Evolutionary conservation across 1,140 invertebrate species (phyloP), one percentile per base, ranked within the genome.

Genomic region (Drosophila parvula): DNA sequence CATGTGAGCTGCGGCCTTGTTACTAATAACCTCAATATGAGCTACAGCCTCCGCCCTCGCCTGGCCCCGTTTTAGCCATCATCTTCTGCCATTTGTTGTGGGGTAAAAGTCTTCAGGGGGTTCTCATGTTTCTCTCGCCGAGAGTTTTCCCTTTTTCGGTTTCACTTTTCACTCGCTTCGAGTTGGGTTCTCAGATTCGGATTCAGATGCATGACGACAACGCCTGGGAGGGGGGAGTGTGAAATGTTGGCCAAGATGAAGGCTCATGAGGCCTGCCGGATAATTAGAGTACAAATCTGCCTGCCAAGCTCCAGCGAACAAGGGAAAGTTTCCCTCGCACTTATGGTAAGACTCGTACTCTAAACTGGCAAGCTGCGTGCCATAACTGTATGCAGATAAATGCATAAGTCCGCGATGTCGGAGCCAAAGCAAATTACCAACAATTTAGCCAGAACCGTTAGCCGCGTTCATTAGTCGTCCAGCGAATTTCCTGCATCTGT

Each of bases 1-100:
- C 51, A 55, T 68, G 75, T 60, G 67, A 48, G 75, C 67, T 69
- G 58, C 78, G 83, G 84, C 83, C 83, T 88, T 88, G 83, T 89
- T 89, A 89, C 83, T 88, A 88, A 88, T 88, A 88, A 88, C 83
- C 83, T 88, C 84, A 88, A 88, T 88, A 78, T 58, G 67, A 77
- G 78, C 40, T 75, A 50, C 63, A 65, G 55, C 50, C 74, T 57
- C 44, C 48, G 9, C 18, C 43, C 18, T 38, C 22, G n/a, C 27
- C 34, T 51, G 70, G 56, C 51, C 44, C 32, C 47, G 43, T 64
- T 30, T 59, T 41, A 11, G 41, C 67, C 68, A 50, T 40, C 71
- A 61, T 61, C 61, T 61, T 44, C 40, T 45, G 57, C 62, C 61
- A 67, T 76, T 76, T 76, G 61, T 55, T 50, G 34, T 60, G 40